Conservation (phyloP, 2,113 vertebrate species). For the Mustela lutreola region DNA sequence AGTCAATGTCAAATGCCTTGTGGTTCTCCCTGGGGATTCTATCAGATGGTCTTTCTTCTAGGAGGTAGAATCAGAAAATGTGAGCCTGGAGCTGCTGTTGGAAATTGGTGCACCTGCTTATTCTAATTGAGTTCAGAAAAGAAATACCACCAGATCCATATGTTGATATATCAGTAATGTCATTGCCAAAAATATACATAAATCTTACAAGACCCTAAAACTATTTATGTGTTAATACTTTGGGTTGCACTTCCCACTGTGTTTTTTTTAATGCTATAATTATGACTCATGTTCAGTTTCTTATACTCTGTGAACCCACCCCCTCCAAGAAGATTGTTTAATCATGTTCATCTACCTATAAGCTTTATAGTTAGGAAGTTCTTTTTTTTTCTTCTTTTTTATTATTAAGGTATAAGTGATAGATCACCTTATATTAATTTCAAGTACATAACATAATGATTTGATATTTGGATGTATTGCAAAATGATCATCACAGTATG, state of each 20-base stretch:
- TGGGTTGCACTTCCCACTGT: neutral
- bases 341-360: neutral
- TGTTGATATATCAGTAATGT: neutral
- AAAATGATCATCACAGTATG: neutral
- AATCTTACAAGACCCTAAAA: neutral
- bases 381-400: neutral
- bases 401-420: neutral
- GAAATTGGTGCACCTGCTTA: constrained; percentile 5
- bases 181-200: neutral
- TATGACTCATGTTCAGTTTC: neutral
- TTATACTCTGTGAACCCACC: neutral
- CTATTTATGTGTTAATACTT: neutral
- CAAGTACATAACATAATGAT: neutral
- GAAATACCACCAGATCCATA: neutral
- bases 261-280: neutral
- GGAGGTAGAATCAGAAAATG: neutral
- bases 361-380: neutral
- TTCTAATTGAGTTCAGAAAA: constrained; percentile 25
- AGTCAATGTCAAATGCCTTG: neutral
- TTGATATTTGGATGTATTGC: neutral
- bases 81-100: neutral
- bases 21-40: neutral
- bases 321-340: neutral
- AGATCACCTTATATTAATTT: neutral
- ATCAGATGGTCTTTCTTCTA: constrained; percentile 6